Conservation (phyloP, 2,113 vertebrate species). For the Pomatostomus ruficeps region DNA sequence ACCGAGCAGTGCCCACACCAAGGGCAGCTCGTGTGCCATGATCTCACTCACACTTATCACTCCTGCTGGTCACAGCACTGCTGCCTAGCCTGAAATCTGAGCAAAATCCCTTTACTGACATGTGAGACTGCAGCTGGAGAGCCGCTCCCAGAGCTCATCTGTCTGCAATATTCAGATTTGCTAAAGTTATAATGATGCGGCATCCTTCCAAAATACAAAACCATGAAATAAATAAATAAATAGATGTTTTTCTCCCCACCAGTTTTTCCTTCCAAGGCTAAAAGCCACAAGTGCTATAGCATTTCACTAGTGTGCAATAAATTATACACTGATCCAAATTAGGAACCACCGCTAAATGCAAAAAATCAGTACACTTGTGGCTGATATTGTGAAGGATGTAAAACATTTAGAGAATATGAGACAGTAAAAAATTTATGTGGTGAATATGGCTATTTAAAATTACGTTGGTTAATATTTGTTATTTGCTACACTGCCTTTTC, state of each 20-base stretch:
- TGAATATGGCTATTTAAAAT: background rate
- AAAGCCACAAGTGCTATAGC: background rate
- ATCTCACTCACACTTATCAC: background rate
- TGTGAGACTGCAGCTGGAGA: background rate
- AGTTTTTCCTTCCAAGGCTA: background rate
- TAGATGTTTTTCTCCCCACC: background rate
- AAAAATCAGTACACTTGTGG: background rate
- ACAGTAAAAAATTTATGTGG: background rate
- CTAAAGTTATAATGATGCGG: background rate
- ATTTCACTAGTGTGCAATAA: background rate
- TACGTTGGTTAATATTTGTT: background rate
- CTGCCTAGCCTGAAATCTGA: background rate
- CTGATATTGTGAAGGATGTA: accelerated
- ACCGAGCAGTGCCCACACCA: accelerated
- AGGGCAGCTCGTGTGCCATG: accelerated
- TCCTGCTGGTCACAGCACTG: background rate
- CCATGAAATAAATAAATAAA: background rate
- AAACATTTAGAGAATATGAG: background rate
- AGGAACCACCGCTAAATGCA: background rate
- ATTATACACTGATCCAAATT: background rate
- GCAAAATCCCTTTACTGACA: background rate
- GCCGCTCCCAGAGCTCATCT: background rate
- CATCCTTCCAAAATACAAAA: background rate
- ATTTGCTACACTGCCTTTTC: background rate
- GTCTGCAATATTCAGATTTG: background rate